Evolutionary conservation across 2,888 invertebrate genomes (phyloP).

Genomic region (Rhagophthalmus giganteus): DNA sequence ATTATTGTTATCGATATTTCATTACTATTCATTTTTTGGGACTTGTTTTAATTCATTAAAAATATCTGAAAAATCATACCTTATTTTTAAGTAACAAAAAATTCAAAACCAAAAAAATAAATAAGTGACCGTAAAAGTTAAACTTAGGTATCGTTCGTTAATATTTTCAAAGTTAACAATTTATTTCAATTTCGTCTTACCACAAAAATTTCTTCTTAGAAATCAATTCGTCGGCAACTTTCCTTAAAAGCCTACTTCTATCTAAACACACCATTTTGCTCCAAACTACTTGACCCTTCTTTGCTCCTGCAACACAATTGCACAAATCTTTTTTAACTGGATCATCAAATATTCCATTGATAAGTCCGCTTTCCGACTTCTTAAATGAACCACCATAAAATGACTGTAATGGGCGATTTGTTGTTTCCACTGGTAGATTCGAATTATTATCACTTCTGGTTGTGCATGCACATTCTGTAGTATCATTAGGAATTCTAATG

Average conservation of each 20-base stretch:
- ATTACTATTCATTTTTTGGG: too few relatives aligned
- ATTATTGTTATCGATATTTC: too few relatives aligned
- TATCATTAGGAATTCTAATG: background rate
- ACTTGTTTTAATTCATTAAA: too few relatives aligned
- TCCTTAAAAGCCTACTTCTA: slow-evolving; percentile 36
- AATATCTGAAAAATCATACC: too few relatives aligned
- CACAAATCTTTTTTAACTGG: slow-evolving; percentile 52
- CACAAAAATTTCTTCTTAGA: slow-evolving; percentile 28
- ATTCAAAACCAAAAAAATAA: too few relatives aligned
- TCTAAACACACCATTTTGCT: slow-evolving; percentile 34
- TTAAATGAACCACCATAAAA: slow-evolving; percentile 22
- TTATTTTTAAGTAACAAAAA: too few relatives aligned
- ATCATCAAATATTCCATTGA: slow-evolving; percentile 1
- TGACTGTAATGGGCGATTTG: slow-evolving; percentile 2
- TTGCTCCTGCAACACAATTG: slow-evolving; percentile 58
- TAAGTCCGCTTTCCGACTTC: slow-evolving; percentile 22
- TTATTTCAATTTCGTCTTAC: slow-evolving; percentile 14
- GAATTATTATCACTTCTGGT: background rate
- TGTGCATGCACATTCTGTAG: background rate
- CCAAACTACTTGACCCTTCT: slow-evolving; percentile 55
- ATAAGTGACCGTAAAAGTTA: too few relatives aligned
- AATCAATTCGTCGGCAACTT: slow-evolving; percentile 35
- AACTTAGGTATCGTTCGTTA: too few relatives aligned
- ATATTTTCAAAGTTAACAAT: too few relatives aligned
- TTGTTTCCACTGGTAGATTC: slow-evolving; percentile 9